Base-by-base conservation (phyloP, 2,797 vertebrate genomes). In the Ctenopoma kingsleyae region DNA sequence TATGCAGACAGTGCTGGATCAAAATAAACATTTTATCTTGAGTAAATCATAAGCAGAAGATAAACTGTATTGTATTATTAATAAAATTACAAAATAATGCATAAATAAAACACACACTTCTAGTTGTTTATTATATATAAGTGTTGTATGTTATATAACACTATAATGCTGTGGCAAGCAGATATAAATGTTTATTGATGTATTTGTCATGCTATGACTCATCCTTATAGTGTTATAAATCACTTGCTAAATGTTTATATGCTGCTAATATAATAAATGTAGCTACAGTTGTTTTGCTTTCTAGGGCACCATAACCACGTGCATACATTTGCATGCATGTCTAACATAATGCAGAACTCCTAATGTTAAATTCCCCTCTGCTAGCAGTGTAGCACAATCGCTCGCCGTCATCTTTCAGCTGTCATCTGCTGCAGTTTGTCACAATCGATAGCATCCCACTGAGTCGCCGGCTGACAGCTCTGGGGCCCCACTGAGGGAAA, bases 381-480 rank as follows among this genome's bases (percentile, higher is more conserved):
- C 64, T 22, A 40, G 52, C 61, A 55, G 57, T 4, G 66, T 58
- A 27, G 49, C 78, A 64, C 67, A 65, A 70, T 80, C 44, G 5
- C 74, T 80, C 51, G 11, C 55, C 49, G 8, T 81, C 84, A 78
- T 83, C 78, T 74, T 61, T 83, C 74, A 82, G 10, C 76, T 84
- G 78, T 87, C 81, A 78, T 81, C 72, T 67, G 61, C 83, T 63
- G 80, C 86, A 78, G 67, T 78, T 80, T 76, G 80, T 82, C 80
- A 74, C 74, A 38, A 64, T 68, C 72, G 66, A 50, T 17, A 71
- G 76, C 78, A 3, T 84, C 82, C 72, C 70, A 25, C 67, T 20
- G 73, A 68, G 78, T 79, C 47, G 1, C 47, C 35, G 32, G 65
- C 80, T 87, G 88, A 87, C 85, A 81, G 84, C 84, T 81, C 55